Percentiles rank a stretch among this genome's conserved stretches.
Conservation (phyloP, 2,888 invertebrate genomes). For the Chironomus tentans region DNA sequence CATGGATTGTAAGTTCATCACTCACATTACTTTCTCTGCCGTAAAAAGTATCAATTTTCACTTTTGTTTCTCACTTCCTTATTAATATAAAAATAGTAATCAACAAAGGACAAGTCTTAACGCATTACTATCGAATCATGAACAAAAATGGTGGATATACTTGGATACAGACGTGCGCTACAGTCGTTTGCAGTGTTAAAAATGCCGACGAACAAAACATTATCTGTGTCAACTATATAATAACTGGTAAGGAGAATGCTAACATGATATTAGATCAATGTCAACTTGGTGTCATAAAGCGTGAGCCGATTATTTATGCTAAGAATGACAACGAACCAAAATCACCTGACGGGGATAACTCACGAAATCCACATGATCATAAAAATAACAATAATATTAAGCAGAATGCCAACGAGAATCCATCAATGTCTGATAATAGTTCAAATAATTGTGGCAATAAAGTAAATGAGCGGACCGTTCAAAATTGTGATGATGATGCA, state of each 20-base stretch:
- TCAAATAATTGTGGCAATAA: conserved; percentile 13
- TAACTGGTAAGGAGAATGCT: conserved; percentile 68
- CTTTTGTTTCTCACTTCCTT: conserved; percentile 7
- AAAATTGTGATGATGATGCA: conserved; percentile 23
- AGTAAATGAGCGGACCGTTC: not conserved
- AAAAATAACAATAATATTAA: not conserved
- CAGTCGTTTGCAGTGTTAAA: conserved; percentile 90
- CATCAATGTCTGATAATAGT: not conserved
- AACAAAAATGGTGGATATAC: conserved; percentile 94
- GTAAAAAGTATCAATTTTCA: not conserved
- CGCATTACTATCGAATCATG: conserved; percentile 92
- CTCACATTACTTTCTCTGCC: not conserved
- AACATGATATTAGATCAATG: conserved; percentile 90
- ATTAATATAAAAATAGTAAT: conserved; percentile 57
- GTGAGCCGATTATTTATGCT: conserved; percentile 2
- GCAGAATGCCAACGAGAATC: not conserved
- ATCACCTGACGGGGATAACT: conserved; percentile 32
- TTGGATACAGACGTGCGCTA: conserved; percentile 95
- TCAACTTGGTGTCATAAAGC: conserved; percentile 63
- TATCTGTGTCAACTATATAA: conserved; percentile 94
- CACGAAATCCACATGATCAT: conserved; percentile 31
- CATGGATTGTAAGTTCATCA: conserved; percentile 75
- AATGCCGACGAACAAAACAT: conserved; percentile 96
- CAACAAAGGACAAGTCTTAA: conserved; percentile 92
- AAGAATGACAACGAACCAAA: conserved; percentile 34